These are phyloP conservation scores for Mormyrops boulengeri DNA, from an alignment of 2,797 vertebrate species.

Conservation along the genomic window DNA sequence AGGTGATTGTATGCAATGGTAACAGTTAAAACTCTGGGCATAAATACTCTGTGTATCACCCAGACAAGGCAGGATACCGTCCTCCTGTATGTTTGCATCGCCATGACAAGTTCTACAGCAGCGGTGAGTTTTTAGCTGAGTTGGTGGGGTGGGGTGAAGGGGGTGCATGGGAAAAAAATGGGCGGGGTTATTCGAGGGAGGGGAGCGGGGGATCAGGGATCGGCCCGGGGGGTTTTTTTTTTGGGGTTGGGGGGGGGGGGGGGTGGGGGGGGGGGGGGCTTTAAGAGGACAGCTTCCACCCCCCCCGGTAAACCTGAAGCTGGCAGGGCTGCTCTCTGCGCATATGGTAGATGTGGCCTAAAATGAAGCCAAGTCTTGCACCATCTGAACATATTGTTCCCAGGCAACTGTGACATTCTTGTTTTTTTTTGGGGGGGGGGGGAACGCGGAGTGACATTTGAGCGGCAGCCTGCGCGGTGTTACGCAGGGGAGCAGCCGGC, in stretches of 20 bases:
- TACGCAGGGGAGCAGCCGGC: background rate
- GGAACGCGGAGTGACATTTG: background rate
- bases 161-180: constrained; percentile 30
- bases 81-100: background rate
- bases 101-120: background rate
- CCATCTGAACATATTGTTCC: constrained; percentile 22
- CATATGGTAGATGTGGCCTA: constrained; percentile 73
- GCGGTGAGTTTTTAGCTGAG: background rate
- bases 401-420: constrained; percentile 13
- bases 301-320: constrained; percentile 48
- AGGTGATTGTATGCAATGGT: background rate
- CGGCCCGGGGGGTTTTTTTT: constrained; percentile 32
- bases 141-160: background rate
- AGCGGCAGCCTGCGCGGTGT: background rate
- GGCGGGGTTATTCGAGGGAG: constrained; percentile 38
- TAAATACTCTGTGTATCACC: background rate
- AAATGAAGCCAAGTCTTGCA: constrained; percentile 54
- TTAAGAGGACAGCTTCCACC: background rate
- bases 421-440: background rate
- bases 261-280: background rate
- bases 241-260: too few species aligned
- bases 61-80: background rate
- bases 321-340: constrained; percentile 58
- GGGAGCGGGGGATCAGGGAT: constrained; percentile 28
- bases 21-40: background rate